These are phyloP conservation scores for Andrena haemorrhoa DNA, from an alignment of 2,888 invertebrate genomes.

Conservation along the genomic window DNA sequence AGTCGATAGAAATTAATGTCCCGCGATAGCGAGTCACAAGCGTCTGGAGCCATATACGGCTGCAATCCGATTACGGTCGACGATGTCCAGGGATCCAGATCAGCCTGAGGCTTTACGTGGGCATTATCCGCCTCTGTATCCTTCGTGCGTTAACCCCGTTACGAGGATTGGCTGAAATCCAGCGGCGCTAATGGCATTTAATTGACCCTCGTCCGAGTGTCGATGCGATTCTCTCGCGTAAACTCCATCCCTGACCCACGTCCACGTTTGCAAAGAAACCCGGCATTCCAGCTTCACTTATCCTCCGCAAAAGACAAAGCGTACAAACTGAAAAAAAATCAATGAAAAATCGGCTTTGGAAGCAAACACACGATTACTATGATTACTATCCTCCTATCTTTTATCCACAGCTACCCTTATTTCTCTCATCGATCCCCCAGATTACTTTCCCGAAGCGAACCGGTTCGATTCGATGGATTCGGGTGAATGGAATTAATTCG, in stretches of 20 bases:
- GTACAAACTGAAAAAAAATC: too few species aligned
- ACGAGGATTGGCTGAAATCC: slow-evolving; percentile 70
- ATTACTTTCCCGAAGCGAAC: background rate
- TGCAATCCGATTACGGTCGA: slow-evolving; percentile 69
- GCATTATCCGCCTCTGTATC: slow-evolving; percentile 61
- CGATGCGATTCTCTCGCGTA: slow-evolving; percentile 48
- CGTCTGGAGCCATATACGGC: slow-evolving; percentile 23
- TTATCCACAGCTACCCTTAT: background rate
- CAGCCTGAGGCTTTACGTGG: slow-evolving; percentile 53
- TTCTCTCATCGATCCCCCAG: background rate
- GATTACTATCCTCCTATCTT: too few species aligned
- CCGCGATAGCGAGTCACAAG: slow-evolving; percentile 37
- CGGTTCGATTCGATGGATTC: background rate
- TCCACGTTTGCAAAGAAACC: too few species aligned
- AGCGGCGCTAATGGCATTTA: slow-evolving; percentile 74
- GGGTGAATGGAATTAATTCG: slow-evolving; percentile 38
- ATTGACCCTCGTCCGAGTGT: slow-evolving; percentile 76
- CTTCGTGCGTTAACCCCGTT: slow-evolving; percentile 65
- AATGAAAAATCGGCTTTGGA: too few species aligned
- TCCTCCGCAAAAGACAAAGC: too few species aligned
- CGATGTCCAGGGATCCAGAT: slow-evolving; percentile 56
- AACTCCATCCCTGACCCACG: background rate
- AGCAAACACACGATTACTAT: too few species aligned
- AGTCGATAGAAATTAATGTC: slow-evolving; percentile 70
- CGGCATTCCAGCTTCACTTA: too few species aligned